Percentiles rank a stretch among this genome's conserved stretches.
Evolutionary conservation across 2,113 vertebrate species (phyloP).

Genomic region (Ranitomeya variabilis): DNA sequence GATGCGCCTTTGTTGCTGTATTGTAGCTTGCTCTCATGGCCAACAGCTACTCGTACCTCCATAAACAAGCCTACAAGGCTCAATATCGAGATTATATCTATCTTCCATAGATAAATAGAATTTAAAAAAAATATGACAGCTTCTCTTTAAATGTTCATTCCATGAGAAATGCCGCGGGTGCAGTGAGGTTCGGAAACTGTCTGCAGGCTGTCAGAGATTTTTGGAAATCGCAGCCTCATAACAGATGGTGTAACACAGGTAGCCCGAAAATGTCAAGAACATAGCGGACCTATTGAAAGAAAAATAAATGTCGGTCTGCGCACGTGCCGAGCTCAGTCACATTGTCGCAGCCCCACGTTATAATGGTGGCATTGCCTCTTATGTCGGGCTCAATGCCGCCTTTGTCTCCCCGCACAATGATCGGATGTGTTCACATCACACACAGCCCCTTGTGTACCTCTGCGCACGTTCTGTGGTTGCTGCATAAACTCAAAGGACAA

Average conservation of each 20-base stretch:
- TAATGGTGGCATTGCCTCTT: conserved; percentile 22
- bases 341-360: neutral
- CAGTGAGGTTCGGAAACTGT: neutral
- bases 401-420: conserved; percentile 31
- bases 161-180: neutral
- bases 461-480: neutral
- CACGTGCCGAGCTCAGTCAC: neutral
- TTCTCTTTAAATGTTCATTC: neutral
- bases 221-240: conserved; percentile 9
- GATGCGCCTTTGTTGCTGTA: neutral
- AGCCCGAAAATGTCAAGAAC: neutral
- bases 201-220: neutral
- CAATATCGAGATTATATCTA: neutral
- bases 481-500: neutral
- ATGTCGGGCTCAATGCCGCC: conserved; percentile 8
- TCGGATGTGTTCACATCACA: conserved; percentile 8
- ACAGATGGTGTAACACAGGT: neutral
- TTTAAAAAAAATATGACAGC: neutral
- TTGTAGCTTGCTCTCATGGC: neutral
- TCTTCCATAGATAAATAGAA: neutral
- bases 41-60: neutral
- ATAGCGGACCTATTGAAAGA: neutral
- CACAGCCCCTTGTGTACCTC: conserved; percentile 10
- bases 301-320: conserved; percentile 18
- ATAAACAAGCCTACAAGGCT: neutral